Evolutionary conservation across 2,888 invertebrate genomes (phyloP).

Genomic region (Siphonodentalium dalli): DNA sequence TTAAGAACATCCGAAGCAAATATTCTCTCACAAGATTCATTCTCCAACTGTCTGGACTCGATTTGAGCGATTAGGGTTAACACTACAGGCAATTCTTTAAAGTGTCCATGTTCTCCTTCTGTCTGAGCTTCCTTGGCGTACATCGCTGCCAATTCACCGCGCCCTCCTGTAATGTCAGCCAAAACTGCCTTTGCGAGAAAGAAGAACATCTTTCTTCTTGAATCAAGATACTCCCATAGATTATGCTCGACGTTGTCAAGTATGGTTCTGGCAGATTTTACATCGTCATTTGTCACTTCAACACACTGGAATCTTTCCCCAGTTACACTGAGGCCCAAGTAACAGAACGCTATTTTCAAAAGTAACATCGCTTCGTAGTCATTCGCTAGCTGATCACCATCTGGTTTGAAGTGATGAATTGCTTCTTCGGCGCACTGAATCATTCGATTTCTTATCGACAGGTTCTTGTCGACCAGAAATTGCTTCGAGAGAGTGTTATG

Average conservation of each 20-base stretch:
- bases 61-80: too few relatives aligned
- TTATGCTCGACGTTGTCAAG: constrained; percentile 21
- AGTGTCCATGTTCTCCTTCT: too few relatives aligned
- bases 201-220: constrained; percentile 25
- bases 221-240: constrained; percentile 24
- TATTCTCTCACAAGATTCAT: too few relatives aligned
- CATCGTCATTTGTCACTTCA: constrained; percentile 13
- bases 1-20: too few relatives aligned
- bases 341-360: constrained; percentile 30
- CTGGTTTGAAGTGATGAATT: constrained; percentile 30
- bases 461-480: constrained; percentile 19
- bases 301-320: constrained; percentile 17
- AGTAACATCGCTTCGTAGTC: constrained; percentile 33
- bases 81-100: too few relatives aligned
- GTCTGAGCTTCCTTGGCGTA: too few relatives aligned
- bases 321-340: constrained; percentile 29
- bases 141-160: too few relatives aligned
- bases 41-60: too few relatives aligned
- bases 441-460: constrained; percentile 18
- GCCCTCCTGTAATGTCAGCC: too few relatives aligned
- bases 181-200: constrained; percentile 17
- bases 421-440: constrained; percentile 22
- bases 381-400: constrained; percentile 23
- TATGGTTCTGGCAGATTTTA: constrained; percentile 14
- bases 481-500: constrained; percentile 28